Percentiles rank a stretch among this genome's conserved stretches.
phyloP scores from a whole-genome alignment of 1,140 invertebrate genomes.

The Colletes gigas region DNA sequence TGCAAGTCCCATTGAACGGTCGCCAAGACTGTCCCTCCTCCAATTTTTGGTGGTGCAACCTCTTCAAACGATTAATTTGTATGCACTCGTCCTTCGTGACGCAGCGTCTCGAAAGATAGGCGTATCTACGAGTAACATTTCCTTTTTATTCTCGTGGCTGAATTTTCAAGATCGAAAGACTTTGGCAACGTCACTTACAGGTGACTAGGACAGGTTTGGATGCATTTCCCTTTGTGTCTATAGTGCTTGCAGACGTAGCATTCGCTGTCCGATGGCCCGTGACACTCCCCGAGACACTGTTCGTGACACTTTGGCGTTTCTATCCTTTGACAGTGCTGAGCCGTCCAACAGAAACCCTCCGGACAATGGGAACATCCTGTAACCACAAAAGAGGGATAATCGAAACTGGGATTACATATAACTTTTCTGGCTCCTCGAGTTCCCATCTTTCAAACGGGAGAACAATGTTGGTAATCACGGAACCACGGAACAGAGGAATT shows the following conservation, averaged over 20 bases:
- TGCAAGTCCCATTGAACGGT: conserved; percentile 79
- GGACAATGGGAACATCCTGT: conserved; percentile 70
- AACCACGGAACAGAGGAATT: too few relatives aligned
- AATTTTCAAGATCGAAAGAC: background rate
- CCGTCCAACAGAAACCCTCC: conserved; percentile 68
- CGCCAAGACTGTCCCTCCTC: conserved; percentile 68
- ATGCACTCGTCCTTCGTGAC: conserved; percentile 82
- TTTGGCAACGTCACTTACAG: conserved; percentile 68
- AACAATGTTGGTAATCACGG: too few relatives aligned
- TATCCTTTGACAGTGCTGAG: conserved; percentile 65
- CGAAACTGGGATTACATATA: background rate
- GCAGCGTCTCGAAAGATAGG: conserved; percentile 82
- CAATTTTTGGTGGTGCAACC: conserved; percentile 27
- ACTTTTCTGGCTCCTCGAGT: too few relatives aligned
- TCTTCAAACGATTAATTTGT: conserved; percentile 56
- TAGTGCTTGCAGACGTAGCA: conserved; percentile 83
- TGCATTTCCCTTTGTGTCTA: conserved; percentile 79
- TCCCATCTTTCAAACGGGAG: too few relatives aligned
- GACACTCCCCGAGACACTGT: conserved; percentile 85
- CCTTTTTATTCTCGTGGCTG: background rate
- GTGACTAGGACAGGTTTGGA: conserved; percentile 79
- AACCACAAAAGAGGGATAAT: background rate
- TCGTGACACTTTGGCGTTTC: conserved; percentile 79
- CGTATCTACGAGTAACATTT: conserved; percentile 57
- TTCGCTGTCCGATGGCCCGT: conserved; percentile 73